Conservation (phyloP, 2,797 vertebrate genomes). For the Sebastes itinus region DNA sequence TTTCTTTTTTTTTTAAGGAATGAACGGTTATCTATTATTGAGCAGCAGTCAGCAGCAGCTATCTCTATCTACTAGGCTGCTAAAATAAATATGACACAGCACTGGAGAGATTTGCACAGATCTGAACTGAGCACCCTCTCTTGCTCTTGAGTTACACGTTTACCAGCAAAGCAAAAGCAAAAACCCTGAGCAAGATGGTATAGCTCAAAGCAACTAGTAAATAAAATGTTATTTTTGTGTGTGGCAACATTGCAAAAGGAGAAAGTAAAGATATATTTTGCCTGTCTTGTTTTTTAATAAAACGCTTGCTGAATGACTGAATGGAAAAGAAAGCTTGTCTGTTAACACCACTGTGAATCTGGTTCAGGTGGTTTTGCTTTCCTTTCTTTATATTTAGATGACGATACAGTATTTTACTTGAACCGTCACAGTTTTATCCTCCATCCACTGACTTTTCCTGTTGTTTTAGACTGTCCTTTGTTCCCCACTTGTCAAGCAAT, state of each 20-base stretch:
- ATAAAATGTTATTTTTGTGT: background rate
- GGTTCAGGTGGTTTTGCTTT: background rate
- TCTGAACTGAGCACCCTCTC: conserved; percentile 49
- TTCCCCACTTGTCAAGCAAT: background rate
- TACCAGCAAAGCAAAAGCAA: conserved; percentile 23
- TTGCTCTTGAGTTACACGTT: conserved; percentile 27
- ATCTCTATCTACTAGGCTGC: conserved; percentile 64
- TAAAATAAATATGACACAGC: conserved; percentile 75
- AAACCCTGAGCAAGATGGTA: background rate
- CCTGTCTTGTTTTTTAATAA: background rate
- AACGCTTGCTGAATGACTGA: background rate
- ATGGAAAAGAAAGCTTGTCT: background rate
- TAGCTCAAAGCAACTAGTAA: conserved; percentile 14
- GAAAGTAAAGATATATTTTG: background rate
- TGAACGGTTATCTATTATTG: conserved; percentile 74
- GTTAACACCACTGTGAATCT: background rate
- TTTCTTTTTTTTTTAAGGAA: conserved; percentile 25
- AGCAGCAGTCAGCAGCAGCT: conserved; percentile 66
- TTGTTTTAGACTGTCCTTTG: background rate
- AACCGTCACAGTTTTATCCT: background rate
- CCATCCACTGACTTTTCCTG: background rate
- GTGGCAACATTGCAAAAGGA: background rate
- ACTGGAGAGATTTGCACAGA: conserved; percentile 56
- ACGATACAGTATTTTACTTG: background rate
- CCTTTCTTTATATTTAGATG: background rate